Percentiles rank a stretch among this genome's conserved stretches.
phyloP scores from a whole-genome alignment of 1,140 invertebrate species.

The Lutraria rhynchaena region DNA sequence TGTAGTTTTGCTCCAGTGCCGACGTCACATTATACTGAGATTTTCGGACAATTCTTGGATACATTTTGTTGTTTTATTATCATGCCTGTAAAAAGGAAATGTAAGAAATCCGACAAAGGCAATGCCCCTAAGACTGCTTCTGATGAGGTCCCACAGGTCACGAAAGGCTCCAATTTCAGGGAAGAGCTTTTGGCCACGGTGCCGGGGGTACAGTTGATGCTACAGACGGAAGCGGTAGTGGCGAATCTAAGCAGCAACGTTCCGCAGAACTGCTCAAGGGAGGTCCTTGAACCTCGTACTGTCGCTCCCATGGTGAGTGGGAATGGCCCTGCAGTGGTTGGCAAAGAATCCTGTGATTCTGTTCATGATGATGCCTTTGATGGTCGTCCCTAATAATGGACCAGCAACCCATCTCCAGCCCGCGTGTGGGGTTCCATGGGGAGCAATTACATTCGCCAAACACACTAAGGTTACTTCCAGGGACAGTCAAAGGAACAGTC shows the following conservation, averaged over 20 bases:
- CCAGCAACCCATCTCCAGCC: neutral
- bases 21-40: too few species aligned
- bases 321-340: conserved; percentile 31
- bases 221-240: conserved; percentile 21
- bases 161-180: conserved; percentile 20
- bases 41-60: conserved; percentile 9
- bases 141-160: conserved; percentile 30
- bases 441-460: too few species aligned
- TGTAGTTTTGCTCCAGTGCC: neutral
- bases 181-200: conserved; percentile 28
- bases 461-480: neutral
- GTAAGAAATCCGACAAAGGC: conserved; percentile 33
- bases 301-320: conserved; percentile 27
- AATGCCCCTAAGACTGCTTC: conserved; percentile 26
- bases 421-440: conserved; percentile 5
- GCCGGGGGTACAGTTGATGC: conserved; percentile 11
- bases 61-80: neutral
- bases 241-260: neutral
- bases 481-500: neutral
- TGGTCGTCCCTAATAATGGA: neutral
- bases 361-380: conserved; percentile 6
- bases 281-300: conserved; percentile 24
- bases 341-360: conserved; percentile 34
- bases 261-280: conserved; percentile 21
- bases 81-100: too few species aligned